Base-by-base conservation (phyloP, 2,888 invertebrate genomes). In the Carpatolechia fugitivella region DNA sequence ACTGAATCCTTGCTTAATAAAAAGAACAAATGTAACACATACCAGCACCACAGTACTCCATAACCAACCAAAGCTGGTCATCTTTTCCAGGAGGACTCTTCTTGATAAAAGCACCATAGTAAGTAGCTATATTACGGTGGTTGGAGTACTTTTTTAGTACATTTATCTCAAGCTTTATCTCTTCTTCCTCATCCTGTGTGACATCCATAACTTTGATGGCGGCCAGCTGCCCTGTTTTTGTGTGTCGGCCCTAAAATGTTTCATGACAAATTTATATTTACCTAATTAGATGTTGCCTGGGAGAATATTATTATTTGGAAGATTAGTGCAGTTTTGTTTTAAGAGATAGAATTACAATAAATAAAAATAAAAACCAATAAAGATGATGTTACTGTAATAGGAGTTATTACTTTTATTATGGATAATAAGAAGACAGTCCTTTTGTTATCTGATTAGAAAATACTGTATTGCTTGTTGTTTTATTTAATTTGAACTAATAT, bases 171-270 rank as follows among this genome's bases (percentile, higher is more conserved):
- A 99, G 92, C 88, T 99, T 99, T 70, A 99, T 99, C 92, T 99
- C 99, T 90, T 99, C 99, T 82, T 99, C 99, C 88, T 99, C 99
- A 84, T 99, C 99, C 93, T 99, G 99, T 69, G 99, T 99, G 75
- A 99, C 99, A 90, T 99, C 99, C 99, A 99, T 99, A 81, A 99
- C 99, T 93, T 99, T 99, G 90, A 99, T 99, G 85, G 99, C 99
- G 66, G 99, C 99, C 91, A 99, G 92, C 91, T 99, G 99, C 66
- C 99, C 99, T 68, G 99, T 99, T 93, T 99, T 99, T 66, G 99
- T 99, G 90, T 99, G 99, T 58, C 99, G 96, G 64, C 99, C 99
- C 98, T 99, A 85, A 56, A 64, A 78, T 65, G 40, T 16, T 40
- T 1, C 14, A 13, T 6, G n/a, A 24, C 24, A 24, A 24, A 3